A percentile compares a stretch with the other conserved stretches of the same genome.
Conservation (phyloP, 2,797 vertebrate genomes). For the Pygocentrus nattereri region DNA sequence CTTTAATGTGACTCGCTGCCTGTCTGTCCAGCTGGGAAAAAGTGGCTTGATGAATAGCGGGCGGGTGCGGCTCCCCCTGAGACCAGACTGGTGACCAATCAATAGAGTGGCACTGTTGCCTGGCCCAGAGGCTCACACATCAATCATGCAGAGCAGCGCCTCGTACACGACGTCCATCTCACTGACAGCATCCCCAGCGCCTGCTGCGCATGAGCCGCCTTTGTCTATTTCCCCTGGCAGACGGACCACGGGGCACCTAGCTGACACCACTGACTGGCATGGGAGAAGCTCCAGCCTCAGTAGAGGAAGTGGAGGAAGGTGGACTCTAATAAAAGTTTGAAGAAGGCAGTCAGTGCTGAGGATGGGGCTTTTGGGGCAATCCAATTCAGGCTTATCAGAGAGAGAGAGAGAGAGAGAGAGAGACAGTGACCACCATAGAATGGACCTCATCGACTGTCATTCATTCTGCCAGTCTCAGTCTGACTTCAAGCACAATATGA, state of each 20-base stretch:
- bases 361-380: not conserved
- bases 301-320: not conserved
- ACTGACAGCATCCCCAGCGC: constrained; percentile 27
- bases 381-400: constrained; percentile 3
- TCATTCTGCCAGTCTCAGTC: not conserved
- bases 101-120: constrained; percentile 44
- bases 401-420: not conserved
- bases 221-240: constrained; percentile 40
- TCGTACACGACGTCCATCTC: constrained; percentile 24
- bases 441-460: not conserved
- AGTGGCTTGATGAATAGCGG: constrained; percentile 37
- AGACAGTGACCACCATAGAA: not conserved
- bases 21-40: constrained; percentile 36
- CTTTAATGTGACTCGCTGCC: constrained; percentile 15
- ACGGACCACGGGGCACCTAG: not conserved
- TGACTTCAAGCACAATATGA: not conserved
- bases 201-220: not conserved
- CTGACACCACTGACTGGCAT: constrained; percentile 7
- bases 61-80: constrained; percentile 21
- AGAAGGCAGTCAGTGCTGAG: not conserved
- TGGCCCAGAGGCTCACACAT: constrained; percentile 35
- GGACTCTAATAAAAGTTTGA: not conserved
- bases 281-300: not conserved
- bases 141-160: constrained; percentile 39
- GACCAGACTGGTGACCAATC: constrained; percentile 40